Evolutionary conservation across 2,888 invertebrate genomes (phyloP), one percentile per base, ranked within the genome.

Genomic region (Muschampia plurimacula): DNA sequence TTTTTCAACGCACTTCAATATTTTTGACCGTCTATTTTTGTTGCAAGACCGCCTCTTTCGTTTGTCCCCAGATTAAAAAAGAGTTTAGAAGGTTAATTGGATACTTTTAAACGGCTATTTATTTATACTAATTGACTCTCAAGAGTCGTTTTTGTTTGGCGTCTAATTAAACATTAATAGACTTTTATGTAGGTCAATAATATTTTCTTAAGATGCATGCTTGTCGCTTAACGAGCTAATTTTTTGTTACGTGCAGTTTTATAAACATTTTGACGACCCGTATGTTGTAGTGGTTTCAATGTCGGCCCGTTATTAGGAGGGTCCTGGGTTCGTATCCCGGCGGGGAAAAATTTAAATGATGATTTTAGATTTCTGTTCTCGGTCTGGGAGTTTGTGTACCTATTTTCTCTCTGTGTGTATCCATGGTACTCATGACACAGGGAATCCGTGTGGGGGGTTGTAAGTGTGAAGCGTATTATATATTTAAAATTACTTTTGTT

Each of bases 1-100:
- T 91, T 91, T 92, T 91, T 93, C 91, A 91, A 92, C 90, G 85
- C 88, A 85, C 87, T 86, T 92, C 90, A 93, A 92, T 93, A 93
- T 92, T 92, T 92, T 91, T 84, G 84, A 87, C 82, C 83, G 80
- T 82, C 87, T 93, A 93, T 93, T 93, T 92, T 87, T 67, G 89
- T 86, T 80, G 81, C 84, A 76, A 82, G 85, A 84, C 85, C 87
- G 88, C 87, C 86, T 84, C 82, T 82, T 84, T 86, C 81, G 83
- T 86, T 86, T 80, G 77, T 73, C 72, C 87, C 89, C 81, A 88
- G 92, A 91, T 41, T 84, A 85, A 75, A 63, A 60, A 63, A 60
- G 32, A 67, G 13, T 13, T 2, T 32, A 55, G 72, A 72, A 72
- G 63, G 72, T 72, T 67, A 62, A 28, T 67, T 67, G 67, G 28